Evolutionary conservation across 2,113 vertebrate species (phyloP).

Genomic region (Psettodes erumei): DNA sequence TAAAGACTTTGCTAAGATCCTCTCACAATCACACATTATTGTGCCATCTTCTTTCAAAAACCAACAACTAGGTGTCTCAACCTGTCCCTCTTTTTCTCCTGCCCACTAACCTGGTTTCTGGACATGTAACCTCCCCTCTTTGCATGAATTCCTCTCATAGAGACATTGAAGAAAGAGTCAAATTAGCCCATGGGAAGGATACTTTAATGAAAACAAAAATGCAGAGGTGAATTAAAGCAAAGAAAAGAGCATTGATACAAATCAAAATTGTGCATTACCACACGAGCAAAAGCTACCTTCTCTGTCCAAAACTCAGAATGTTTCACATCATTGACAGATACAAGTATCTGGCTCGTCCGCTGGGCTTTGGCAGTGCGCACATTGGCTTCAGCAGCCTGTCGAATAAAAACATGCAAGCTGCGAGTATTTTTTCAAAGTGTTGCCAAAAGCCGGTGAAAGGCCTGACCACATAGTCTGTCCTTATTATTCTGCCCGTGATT

Average conservation of each 20-base stretch:
- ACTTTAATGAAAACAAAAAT: conserved; percentile 12
- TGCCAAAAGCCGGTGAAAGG: conserved; percentile 65
- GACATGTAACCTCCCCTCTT: conserved; percentile 63
- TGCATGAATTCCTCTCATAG: conserved; percentile 63
- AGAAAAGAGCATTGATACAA: not conserved
- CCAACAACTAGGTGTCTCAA: conserved; percentile 75
- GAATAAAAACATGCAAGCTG: conserved; percentile 64
- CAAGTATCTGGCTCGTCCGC: conserved; percentile 38
- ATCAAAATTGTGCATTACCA: conserved; percentile 29
- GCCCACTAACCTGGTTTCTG: conserved; percentile 72
- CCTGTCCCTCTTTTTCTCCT: conserved; percentile 73
- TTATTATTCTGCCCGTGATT: conserved; percentile 72
- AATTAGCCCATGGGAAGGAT: conserved; percentile 27
- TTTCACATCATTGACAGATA: conserved; percentile 44
- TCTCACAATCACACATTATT: conserved; percentile 81
- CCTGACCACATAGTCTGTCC: conserved; percentile 67
- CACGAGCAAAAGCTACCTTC: conserved; percentile 11
- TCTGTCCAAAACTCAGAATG: conserved; percentile 27
- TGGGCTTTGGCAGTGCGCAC: conserved; percentile 48
- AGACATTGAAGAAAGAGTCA: conserved; percentile 32
- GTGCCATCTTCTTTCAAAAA: conserved; percentile 76
- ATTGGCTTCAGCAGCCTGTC: conserved; percentile 56
- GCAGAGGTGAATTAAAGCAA: conserved; percentile 29
- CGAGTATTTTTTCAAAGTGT: conserved; percentile 49
- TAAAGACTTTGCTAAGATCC: conserved; percentile 83